Evolutionary conservation across 2,113 vertebrate species (phyloP), one percentile per base, ranked within the genome.

Genomic region (Pelmatolapia mariae): DNA sequence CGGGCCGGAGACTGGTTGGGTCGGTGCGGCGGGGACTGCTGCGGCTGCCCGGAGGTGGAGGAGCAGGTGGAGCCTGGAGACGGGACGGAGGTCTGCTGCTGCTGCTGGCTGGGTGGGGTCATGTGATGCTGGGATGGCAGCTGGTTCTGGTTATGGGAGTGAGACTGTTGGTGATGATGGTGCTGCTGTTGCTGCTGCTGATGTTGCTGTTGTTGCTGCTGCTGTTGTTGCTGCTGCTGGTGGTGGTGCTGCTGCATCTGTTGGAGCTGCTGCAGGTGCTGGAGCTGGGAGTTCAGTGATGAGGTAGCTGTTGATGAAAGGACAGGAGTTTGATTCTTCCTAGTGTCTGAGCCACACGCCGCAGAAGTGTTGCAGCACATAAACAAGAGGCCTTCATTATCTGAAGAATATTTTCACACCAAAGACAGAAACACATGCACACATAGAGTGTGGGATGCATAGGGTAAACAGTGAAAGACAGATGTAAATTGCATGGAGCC

Each of bases 191-290:
- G 68, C 38, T 71, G 66, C 3, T 73, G 68, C 9, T 96, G 97
- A 8, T 95, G 97, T 40, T 97, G 97, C 63, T 96, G 79, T 1
- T 81, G 79, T 5, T 80, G 79, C 5, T 66, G 96, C 0, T 94
- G 80, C 2, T 82, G 80, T 11, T 82, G 96, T 0, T 94, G 93
- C 13, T 95, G 93, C 26, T 98, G 98, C 82, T 99, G 97, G 59
- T 98, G 97, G 82, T 97, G 98, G 24, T 97, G 98, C 3, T 98
- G 98, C 91, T 99, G 98, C 86, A 99, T 96, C 68, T 98, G 98
- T 89, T 99, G 98, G 86, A 99, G 98, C 93, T 98, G 99, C 95
- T 99, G 99, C 93, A 99, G 98, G 89, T 99, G 99, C 96, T 99
- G 99, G 93, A 99, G 98, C 92, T 99, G 98, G 90, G 98, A 98